phyloP scores from a whole-genome alignment of 2,888 invertebrate species.

The Stenodema calcarata region DNA sequence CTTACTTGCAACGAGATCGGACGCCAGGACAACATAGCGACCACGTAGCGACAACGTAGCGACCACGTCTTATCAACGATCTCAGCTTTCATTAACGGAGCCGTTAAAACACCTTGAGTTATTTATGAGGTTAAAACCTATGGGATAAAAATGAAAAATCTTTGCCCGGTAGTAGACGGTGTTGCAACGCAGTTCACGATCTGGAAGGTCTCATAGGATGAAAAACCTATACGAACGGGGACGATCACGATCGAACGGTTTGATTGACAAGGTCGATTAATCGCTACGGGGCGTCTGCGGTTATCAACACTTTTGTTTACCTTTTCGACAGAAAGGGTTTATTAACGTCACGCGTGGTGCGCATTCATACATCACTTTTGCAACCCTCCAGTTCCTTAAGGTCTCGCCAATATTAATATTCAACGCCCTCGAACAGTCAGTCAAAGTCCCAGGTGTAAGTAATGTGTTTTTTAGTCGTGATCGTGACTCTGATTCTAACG shows the following conservation, averaged over 20 bases:
- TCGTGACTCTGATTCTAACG: not conserved
- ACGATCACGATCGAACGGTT: not conserved
- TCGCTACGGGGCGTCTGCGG: not conserved
- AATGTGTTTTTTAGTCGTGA: not conserved
- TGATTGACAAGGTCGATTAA: not conserved
- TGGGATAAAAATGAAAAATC: not conserved
- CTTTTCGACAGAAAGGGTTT: not conserved
- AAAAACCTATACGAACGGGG: not conserved
- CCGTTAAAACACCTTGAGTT: constrained; percentile 18
- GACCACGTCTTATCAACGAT: not conserved
- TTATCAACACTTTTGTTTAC: not conserved
- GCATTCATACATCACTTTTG: not conserved
- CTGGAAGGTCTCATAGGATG: not conserved
- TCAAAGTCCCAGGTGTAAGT: not conserved
- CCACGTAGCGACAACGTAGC: not conserved
- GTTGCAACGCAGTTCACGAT: not conserved
- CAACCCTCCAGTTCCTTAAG: not conserved
- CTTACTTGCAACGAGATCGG: not conserved
- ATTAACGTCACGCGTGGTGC: not conserved
- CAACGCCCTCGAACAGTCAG: not conserved
- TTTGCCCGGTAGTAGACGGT: not conserved
- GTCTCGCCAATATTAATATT: not conserved
- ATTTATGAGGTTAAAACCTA: constrained; percentile 23
- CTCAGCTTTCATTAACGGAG: constrained; percentile 14
- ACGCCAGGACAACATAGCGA: not conserved